Percentiles rank a stretch among this genome's conserved stretches.
Conservation (phyloP, 2,113 vertebrate genomes). For the Ailuropoda melanoleuca region DNA sequence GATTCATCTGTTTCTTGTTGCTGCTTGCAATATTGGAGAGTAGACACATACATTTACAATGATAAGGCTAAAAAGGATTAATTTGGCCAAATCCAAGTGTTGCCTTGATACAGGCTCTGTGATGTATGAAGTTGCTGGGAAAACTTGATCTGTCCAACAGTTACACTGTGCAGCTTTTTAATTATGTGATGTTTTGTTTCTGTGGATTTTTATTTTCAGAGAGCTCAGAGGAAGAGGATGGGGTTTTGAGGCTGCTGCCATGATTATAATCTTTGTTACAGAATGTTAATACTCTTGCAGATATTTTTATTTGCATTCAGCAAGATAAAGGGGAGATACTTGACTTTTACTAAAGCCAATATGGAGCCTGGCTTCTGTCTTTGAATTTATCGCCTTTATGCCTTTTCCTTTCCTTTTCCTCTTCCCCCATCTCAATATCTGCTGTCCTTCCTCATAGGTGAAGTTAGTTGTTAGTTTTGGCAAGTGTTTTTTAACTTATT, state of each 20-base stretch:
- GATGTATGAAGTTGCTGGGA: not conserved
- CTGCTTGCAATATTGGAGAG: not conserved
- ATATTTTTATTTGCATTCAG: conserved; percentile 56
- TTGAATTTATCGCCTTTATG: not conserved
- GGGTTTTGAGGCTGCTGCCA: not conserved
- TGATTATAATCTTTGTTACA: not conserved
- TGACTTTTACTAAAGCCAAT: not conserved
- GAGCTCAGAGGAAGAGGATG: not conserved
- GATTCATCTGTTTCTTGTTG: conserved; percentile 16
- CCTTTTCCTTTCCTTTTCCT: not conserved
- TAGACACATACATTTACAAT: not conserved
- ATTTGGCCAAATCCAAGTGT: conserved; percentile 21
- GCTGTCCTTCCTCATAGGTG: not conserved
- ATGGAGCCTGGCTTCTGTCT: not conserved
- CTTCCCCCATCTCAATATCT: not conserved
- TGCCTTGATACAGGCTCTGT: not conserved
- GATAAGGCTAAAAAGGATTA: conserved; percentile 25
- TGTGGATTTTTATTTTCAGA: conserved; percentile 48
- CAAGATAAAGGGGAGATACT: not conserved
- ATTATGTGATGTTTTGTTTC: conserved; percentile 27
- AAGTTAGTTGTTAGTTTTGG: conserved; percentile 36
- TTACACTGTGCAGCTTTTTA: not conserved
- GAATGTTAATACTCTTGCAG: not conserved
- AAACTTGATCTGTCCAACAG: not conserved
- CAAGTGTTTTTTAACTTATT: not conserved